Percentiles rank a stretch among this genome's conserved stretches.
Conservation (phyloP, 2,113 vertebrate genomes). For the Mobula birostris region DNA sequence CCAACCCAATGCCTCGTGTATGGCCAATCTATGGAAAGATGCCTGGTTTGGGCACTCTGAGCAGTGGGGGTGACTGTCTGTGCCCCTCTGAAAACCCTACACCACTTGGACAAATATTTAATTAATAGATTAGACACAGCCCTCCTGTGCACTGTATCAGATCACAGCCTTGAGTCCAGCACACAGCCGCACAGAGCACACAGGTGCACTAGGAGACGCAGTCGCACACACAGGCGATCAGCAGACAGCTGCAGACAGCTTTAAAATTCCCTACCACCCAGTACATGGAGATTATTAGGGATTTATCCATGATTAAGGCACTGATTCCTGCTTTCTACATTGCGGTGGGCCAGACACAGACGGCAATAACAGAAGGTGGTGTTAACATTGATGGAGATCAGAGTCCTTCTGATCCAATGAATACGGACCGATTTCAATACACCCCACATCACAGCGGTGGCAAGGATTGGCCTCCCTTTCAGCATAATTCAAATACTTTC, state of each 20-base stretch:
- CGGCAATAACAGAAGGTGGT: neutral
- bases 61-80: neutral
- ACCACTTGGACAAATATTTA: constrained; percentile 43
- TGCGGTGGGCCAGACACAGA: constrained; percentile 18
- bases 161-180: neutral
- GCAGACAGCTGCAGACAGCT: constrained; percentile 55
- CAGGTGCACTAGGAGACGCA: constrained; percentile 54
- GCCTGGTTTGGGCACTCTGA: neutral
- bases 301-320: constrained; percentile 56
- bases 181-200: constrained; percentile 40
- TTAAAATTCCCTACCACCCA: constrained; percentile 46
- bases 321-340: constrained; percentile 47
- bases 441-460: neutral
- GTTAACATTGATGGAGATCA: neutral
- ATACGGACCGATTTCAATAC: neutral
- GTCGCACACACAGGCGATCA: constrained; percentile 54
- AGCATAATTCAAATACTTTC: neutral
- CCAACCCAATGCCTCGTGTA: neutral
- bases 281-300: constrained; percentile 55
- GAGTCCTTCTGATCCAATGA: neutral
- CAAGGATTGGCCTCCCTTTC: neutral
- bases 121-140: constrained; percentile 39
- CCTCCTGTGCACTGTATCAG: constrained; percentile 38
- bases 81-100: neutral
- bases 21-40: neutral